Base-by-base conservation (phyloP, 2,113 vertebrate species). In the Phalacrocorax brasilianus region DNA sequence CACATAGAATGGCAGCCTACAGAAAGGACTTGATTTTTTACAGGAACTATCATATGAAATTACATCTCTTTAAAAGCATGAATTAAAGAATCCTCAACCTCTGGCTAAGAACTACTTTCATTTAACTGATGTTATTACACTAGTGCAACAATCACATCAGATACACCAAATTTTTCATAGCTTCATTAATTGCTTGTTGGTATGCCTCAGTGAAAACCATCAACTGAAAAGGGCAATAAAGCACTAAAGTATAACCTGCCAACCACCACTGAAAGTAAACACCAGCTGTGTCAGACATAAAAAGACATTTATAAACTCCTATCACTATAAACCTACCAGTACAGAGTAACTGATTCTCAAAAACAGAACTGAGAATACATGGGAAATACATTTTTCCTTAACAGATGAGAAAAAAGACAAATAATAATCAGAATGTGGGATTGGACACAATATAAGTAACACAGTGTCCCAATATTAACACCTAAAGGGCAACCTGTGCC, bases 1-100 rank as follows among this genome's bases (percentile, higher is more conserved):
- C 13, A 75, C 27, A 24, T 0, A 27, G 14, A 91, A 72, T 0
- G 0, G 63, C 32, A 77, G 16, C 5, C 47, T 32, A 33, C 8
- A 56, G 56, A 58, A 47, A 35, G 19, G 47, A n/a, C 5, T 79
- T 27, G 1, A 14, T 28, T 26, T 38, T 58, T 38, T 5, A 53
- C 15, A 71, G 19, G 13, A 67, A 38, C 33, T 45, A 53, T 42
- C n/a, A 35, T 5, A 40, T 28, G 15, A 74, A 84, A 52, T 35
- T 16, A 89, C 0, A 4, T 1, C 74, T 78, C 55, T 79, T 33
- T 20, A 79, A 85, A 82, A 75, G 40, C 5, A 13, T 6, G 10
- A 88, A 71, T 49, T n/a, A 79, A 75, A 63, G 53, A 72, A 58
- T 38, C 38, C 27, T 52, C 68, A 83, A n/a, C 58, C 53, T 79